Evolutionary conservation across 1,140 invertebrate genomes (phyloP), one percentile per base, ranked within the genome.

Genomic region (Drosophila ohnishii): DNA sequence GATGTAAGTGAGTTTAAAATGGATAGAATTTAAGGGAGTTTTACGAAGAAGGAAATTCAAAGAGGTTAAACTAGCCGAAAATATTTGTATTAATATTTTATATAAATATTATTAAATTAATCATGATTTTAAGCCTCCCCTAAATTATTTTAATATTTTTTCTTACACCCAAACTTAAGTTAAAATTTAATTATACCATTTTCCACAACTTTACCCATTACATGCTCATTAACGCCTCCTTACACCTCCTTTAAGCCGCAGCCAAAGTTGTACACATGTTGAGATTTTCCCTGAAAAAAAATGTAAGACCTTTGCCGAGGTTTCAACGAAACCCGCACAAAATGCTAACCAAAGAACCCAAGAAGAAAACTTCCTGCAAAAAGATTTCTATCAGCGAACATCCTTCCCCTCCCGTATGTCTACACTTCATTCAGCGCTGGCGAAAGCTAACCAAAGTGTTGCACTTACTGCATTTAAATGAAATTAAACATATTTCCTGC

Each of bases 401-500:
- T 40, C 28, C 65, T 13, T 34, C 1, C 34, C 11, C 11, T 16
- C 8, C 3, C 16, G 7, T 16, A 3, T 19, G 11, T 22, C 40
- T 14, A 7, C 25, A 42, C 11, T 39, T 35, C 64, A 45, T 71
- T 58, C 34, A 60, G 58, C 30, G 37, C 53, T 22, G 44, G 59
- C 28, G 32, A 69, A 55, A 76, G 79, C 82, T 71, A 87, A 87
- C 83, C 83, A 87, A 86, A 86, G 83, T 83, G 84, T 87, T 86
- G 83, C 83, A 86, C 83, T 86, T 86, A 83, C 79, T 79, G 81
- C 83, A 88, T 86, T 86, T 86, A 86, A 86, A 86, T 86, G 79
- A 83, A 86, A 86, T 87, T 86, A 86, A 86, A 86, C 79, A 86
- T 86, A 87, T 87, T 86, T 86, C 83, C 83, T 86, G 83, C 72